These are phyloP conservation scores for Phocides pigmalion DNA, from an alignment of 1,140 invertebrate species.

Conservation along the genomic window DNA sequence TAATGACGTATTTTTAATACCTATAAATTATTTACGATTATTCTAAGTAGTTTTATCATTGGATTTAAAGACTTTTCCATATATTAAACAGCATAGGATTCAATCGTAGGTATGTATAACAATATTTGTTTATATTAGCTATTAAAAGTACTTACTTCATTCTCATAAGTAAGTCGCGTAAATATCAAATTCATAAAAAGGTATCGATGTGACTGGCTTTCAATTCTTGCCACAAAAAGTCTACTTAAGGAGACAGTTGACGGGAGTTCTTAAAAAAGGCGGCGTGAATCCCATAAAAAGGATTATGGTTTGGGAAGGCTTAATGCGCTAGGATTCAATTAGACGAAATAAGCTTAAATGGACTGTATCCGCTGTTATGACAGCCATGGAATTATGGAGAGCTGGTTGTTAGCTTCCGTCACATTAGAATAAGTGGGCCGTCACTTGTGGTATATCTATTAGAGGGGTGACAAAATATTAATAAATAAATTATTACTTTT, in stretches of 20 bases:
- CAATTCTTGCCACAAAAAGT: conserved; percentile 21
- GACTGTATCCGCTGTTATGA: conserved; percentile 77
- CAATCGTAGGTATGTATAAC: too few relatives aligned
- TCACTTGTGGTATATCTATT: conserved; percentile 44
- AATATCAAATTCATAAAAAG: conserved; percentile 28
- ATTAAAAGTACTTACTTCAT: background rate
- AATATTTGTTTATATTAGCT: background rate
- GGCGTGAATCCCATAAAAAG: conserved; percentile 75
- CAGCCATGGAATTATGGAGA: conserved; percentile 73
- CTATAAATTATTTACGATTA: too few relatives aligned
- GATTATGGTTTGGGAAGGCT: conserved; percentile 71
- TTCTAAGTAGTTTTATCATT: too few relatives aligned
- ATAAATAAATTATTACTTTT: conserved; percentile 11
- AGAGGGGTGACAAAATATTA: conserved; percentile 60
- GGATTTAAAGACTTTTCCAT: too few relatives aligned
- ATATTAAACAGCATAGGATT: too few relatives aligned
- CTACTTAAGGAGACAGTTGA: conserved; percentile 60
- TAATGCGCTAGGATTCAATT: conserved; percentile 82
- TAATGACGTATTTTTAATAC: too few relatives aligned
- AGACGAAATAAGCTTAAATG: conserved; percentile 81
- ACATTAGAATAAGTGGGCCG: conserved; percentile 42
- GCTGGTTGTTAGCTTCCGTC: conserved; percentile 67
- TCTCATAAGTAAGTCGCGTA: background rate
- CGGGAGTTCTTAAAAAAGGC: conserved; percentile 62
- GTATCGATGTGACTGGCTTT: conserved; percentile 16